Evolutionary conservation across 2,888 invertebrate species (phyloP).

Genomic region (Eilema caniola): DNA sequence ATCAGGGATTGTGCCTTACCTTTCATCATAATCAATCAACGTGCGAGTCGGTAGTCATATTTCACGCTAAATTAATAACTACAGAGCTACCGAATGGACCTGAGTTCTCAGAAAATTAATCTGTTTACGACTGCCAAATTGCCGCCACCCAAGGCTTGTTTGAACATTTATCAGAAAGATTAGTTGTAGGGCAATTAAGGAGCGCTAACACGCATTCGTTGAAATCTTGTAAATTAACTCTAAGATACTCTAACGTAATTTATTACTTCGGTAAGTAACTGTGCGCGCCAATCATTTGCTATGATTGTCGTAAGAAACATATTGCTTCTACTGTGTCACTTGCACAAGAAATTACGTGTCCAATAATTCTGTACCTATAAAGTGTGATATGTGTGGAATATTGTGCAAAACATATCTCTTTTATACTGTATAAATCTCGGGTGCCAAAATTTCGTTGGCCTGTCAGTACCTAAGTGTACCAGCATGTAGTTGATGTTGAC

Average conservation of each 20-base stretch:
- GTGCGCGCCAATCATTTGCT: background rate
- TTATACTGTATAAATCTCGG: too few relatives aligned
- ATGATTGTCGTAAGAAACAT: background rate
- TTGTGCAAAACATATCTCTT: too few relatives aligned
- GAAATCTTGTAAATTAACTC: background rate
- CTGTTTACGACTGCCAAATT: constrained; percentile 21
- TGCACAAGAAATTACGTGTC: background rate
- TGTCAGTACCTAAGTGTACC: too few relatives aligned
- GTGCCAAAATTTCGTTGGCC: too few relatives aligned
- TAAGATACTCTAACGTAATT: background rate
- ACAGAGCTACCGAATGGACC: constrained; percentile 12
- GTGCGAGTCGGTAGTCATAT: constrained; percentile 2
- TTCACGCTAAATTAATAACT: constrained; percentile 18
- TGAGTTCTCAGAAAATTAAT: constrained; percentile 21
- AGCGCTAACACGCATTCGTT: background rate
- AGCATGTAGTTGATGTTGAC: too few relatives aligned
- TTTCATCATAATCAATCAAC: constrained; percentile 7
- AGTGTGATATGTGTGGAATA: too few relatives aligned
- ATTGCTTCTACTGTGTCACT: background rate
- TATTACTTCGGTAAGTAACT: background rate
- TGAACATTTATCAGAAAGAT: constrained; percentile 12
- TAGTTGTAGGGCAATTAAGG: background rate
- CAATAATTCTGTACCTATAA: background rate
- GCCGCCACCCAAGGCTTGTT: background rate
- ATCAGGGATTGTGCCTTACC: background rate